phyloP scores from a whole-genome alignment of 2,888 invertebrate species.

The Idaea aversata region DNA sequence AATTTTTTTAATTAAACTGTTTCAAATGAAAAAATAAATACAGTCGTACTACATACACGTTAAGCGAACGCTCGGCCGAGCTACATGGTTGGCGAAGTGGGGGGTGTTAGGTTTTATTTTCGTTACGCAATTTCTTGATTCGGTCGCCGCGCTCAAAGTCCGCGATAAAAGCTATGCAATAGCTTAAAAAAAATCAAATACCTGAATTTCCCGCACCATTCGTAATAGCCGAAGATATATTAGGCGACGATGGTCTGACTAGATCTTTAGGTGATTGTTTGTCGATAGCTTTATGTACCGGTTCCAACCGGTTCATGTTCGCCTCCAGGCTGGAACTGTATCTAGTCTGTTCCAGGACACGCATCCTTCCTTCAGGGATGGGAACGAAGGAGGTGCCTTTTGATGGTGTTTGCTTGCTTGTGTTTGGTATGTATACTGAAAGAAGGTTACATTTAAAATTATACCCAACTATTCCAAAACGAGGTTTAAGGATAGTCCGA shows the following conservation, averaged over 20 bases:
- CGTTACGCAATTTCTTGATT: no score
- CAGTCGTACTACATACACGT: no score
- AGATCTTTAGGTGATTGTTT: conserved; percentile 32
- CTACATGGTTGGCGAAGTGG: no score
- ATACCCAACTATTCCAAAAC: no score
- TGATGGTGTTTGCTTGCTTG: conserved; percentile 52
- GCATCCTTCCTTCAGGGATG: conserved; percentile 80
- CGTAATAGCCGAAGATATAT: conserved; percentile 46
- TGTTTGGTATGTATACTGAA: conserved; percentile 61
- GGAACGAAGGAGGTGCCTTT: conserved; percentile 71
- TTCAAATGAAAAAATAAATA: no score
- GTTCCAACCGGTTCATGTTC: conserved; percentile 68
- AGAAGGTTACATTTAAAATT: conserved; percentile 16
- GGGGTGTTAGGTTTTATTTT: no score
- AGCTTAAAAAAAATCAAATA: no score
- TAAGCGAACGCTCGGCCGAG: no score
- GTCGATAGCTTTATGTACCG: conserved; percentile 34
- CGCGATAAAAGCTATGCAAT: no score
- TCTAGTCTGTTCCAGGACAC: conserved; percentile 72
- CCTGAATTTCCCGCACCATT: conserved; percentile 16
- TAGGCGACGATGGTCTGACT: conserved; percentile 37
- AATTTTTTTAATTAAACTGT: no score
- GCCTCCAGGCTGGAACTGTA: conserved; percentile 83
- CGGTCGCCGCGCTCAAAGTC: no score
- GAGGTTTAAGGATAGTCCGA: no score